Evolutionary conservation across 2,113 vertebrate species (phyloP), one percentile per base, ranked within the genome.

Genomic region (Brienomyrus longianalis): DNA sequence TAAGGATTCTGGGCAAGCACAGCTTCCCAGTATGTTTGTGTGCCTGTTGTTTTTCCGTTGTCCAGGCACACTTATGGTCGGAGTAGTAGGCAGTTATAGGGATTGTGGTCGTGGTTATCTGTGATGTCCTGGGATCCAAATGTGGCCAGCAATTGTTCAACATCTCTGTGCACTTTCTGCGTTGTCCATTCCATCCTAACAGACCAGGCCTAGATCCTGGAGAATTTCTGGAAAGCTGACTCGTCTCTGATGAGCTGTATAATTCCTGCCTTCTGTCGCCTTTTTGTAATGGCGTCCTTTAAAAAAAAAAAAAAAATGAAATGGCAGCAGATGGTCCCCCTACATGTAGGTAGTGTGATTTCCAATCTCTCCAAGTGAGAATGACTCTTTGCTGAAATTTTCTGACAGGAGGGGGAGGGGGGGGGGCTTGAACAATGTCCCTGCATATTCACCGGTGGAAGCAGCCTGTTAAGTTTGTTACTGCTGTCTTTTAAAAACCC

Each of bases 331-430:
- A 80, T 80, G 74, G 74, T 80, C 43, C 74, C 74, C 35, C 74
- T 80, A 43, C 74, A 80, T 80, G 74, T 80, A 80, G 31, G 74
- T 80, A 80, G 74, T 80, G 74, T 80, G 35, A 80, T 80, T 80
- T 80, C 74, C 74, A 80, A 80, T 80, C 74, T 80, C 27, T 31
- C 74, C 31, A 80, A 43, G 74, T 80, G 74, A 80, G 74, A 43
- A 43, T 62, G 21, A 62, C 21, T 62, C 35, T 77, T 31, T 77
- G 13, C 17, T 43, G 13, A 27, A 43, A 80, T 80, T 19, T 21
- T 80, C 62, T 27, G 59, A 27, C n/a, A 13, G n/a, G 62, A 70
- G 56, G 23, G 56, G 5, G 23, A 21, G 5, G 70, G 39, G 35
- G 17, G 35, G 17, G 17, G 74, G 17, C 5, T 8, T 80, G 15